These are phyloP conservation scores for Cephalopterus ornatus DNA, from an alignment of 2,113 vertebrate species.

Conservation along the genomic window DNA sequence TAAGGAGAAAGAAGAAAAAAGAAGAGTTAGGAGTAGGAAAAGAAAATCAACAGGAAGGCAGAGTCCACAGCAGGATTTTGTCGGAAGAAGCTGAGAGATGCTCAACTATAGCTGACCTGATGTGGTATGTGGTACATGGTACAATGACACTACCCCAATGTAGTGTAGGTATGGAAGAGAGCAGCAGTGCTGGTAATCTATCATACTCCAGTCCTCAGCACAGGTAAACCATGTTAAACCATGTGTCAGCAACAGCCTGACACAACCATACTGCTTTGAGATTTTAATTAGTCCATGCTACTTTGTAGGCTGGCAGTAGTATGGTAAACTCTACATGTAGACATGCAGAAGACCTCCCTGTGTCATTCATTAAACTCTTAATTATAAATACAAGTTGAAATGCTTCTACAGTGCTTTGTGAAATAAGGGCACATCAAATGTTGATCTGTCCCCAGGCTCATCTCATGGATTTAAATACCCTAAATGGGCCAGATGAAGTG, in stretches of 20 bases:
- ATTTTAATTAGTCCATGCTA: neutral
- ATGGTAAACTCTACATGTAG: rapidly evolving
- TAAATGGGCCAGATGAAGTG: neutral
- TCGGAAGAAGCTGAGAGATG: neutral
- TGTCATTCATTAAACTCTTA: neutral
- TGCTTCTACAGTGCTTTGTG: neutral
- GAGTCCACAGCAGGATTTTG: neutral
- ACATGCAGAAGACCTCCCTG: neutral
- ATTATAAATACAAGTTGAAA: neutral
- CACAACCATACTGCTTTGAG: neutral
- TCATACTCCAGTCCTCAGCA: neutral
- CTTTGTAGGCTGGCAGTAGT: too few relatives aligned
- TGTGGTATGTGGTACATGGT: rapidly evolving
- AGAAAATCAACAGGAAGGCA: neutral
- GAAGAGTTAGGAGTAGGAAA: neutral
- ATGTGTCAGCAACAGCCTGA: neutral
- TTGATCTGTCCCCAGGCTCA: neutral
- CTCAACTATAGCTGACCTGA: neutral
- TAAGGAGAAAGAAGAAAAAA: neutral
- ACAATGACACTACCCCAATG: neutral
- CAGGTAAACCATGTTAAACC: neutral
- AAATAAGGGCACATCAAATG: neutral
- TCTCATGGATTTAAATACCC: neutral
- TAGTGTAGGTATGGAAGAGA: neutral
- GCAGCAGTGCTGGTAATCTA: neutral